Evolutionary conservation across 2,797 vertebrate species (phyloP).

Genomic region (Threskiornis aethiopicus): DNA sequence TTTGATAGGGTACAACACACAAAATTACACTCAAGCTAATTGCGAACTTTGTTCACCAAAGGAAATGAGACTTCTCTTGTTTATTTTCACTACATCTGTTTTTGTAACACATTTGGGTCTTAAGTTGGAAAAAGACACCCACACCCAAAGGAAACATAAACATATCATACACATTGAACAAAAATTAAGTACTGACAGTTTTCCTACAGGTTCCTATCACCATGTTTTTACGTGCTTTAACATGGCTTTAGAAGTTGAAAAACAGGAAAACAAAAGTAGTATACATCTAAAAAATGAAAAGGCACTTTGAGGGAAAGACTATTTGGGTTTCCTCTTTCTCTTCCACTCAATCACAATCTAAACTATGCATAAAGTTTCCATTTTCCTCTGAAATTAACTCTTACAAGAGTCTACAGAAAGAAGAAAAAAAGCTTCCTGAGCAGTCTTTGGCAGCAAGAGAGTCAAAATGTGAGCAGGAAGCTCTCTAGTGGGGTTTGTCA

Average conservation of each 20-base stretch:
- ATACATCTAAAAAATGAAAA: conserved; percentile 4
- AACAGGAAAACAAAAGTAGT: conserved; percentile 34
- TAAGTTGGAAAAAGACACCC: conserved; percentile 68
- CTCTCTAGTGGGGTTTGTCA: background rate
- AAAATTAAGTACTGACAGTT: conserved; percentile 38
- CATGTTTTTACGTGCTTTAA: conserved; percentile 34
- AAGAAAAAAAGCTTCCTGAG: background rate
- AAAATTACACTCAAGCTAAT: conserved; percentile 47
- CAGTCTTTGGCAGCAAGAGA: conserved; percentile 19
- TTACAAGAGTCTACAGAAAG: conserved; percentile 5
- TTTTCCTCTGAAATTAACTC: conserved; percentile 52
- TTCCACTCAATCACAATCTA: background rate
- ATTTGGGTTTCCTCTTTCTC: conserved; percentile 3
- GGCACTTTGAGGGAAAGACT: background rate
- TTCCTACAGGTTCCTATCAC: conserved; percentile 51
- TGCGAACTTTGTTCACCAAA: conserved; percentile 55
- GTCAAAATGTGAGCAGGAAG: background rate
- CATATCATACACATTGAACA: conserved; percentile 10
- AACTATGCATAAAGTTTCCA: conserved; percentile 43
- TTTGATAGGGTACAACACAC: conserved; percentile 28
- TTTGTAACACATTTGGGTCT: conserved; percentile 72
- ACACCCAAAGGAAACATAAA: conserved; percentile 66
- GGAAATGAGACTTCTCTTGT: conserved; percentile 61
- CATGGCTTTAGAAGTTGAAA: background rate
- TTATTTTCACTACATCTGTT: conserved; percentile 72